Base-by-base conservation (phyloP, 1,140 invertebrate genomes). In the Charaxes varanes region DNA sequence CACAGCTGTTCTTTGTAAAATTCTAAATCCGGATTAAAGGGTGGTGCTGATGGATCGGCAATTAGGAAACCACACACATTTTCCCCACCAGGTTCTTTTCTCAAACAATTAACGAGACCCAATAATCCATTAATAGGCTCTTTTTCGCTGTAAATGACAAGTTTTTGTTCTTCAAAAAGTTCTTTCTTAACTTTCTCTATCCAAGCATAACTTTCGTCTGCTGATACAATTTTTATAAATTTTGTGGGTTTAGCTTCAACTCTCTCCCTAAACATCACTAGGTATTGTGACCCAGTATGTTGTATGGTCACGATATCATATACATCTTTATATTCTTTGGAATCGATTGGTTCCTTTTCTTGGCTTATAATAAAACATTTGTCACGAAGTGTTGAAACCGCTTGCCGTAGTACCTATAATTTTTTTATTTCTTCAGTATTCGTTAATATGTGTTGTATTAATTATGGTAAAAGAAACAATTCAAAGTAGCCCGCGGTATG, bases 81-180 rank as follows among this genome's bases (percentile, higher is more conserved):
- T 45, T 90, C 86, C 31, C 90, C 89, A 40, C 88, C 87, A 5
- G 89, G 88, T 58, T 94, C 93, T 58, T 85, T 89, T 43, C 89
- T 79, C 1, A 94, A 47, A 59, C 92, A 94, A 30, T 93, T 93
- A 0, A 90, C 86, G n/a, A 98, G 73, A 6, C 97, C 97, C 8
- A 97, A 56, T 10, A 97, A 80, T 17, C 97, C 97, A 79, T 88
- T 93, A 1, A 88, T 68, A n/a, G 72, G 70, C 41, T 91, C 88
- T 43, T 87, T 86, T 71, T 90, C 86, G 4, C 86, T 80, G 24
- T 89, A 87, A 0, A 92, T 53, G 3, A 92, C 60, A n/a, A 90
- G 52, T 27, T 85, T 68, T 23, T 86, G 82, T 2, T 81, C 77
- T 50, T 86, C 85, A 45, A 88, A 86, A 1, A 89, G 54, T 6